Percentiles rank a stretch among this genome's conserved stretches.
Conservation (phyloP, 2,797 vertebrate genomes). For the Morelia viridis region DNA sequence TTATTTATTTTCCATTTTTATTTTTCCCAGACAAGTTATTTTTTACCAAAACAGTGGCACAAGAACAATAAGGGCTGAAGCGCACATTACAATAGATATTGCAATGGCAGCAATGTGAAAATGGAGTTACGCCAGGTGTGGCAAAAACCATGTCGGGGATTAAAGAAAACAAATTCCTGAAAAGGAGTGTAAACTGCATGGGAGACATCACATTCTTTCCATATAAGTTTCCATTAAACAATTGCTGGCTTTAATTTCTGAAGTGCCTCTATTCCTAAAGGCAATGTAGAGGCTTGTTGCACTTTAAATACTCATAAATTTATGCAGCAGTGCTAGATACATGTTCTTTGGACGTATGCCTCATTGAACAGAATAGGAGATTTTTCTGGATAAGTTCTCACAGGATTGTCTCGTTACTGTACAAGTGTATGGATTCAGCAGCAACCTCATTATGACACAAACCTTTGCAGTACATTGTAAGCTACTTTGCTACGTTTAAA, state of each 20-base stretch:
- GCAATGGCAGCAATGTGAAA: neutral
- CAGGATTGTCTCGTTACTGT: neutral
- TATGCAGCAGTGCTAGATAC: neutral
- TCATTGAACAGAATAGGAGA: neutral
- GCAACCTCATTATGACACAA: neutral
- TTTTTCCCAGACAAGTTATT: neutral
- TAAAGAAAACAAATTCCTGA: neutral
- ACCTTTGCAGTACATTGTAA: neutral
- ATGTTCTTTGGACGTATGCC: neutral
- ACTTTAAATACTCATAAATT: neutral
- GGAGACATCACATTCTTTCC: neutral
- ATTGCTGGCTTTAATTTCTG: neutral
- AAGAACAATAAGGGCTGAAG: neutral
- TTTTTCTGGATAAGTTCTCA: neutral
- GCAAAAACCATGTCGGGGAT: neutral
- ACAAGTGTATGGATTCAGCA: neutral
- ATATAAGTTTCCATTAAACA: neutral
- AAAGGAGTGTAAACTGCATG: neutral
- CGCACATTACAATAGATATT: neutral
- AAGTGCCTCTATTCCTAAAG: neutral
- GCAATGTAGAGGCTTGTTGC: neutral
- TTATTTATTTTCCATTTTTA: neutral
- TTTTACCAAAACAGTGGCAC: neutral
- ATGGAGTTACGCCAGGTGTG: neutral
- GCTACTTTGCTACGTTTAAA: neutral